A percentile compares a stretch with the other conserved stretches of the same genome.
These are phyloP conservation scores for Naso thynnoides DNA, from an alignment of 2,797 vertebrate genomes.

Conservation along the genomic window DNA sequence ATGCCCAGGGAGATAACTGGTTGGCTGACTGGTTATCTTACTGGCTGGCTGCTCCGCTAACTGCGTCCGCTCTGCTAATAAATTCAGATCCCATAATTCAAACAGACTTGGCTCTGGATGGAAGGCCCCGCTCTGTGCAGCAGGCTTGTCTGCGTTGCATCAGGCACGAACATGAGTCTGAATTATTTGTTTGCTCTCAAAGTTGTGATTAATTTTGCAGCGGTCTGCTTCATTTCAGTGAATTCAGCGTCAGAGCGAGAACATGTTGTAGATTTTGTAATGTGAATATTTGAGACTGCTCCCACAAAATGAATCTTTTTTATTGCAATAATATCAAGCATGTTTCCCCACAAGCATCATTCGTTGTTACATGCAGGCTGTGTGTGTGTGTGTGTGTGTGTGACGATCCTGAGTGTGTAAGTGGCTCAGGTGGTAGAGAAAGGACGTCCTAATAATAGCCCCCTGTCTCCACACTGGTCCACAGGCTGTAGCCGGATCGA, in stretches of 20 bases:
- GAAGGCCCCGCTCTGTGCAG: slow-evolving; percentile 20
- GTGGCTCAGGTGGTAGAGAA: slow-evolving; percentile 81
- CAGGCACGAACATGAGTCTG: slow-evolving; percentile 41
- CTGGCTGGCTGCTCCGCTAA: slow-evolving; percentile 38
- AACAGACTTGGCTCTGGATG: slow-evolving; percentile 32
- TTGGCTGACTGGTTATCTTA: slow-evolving; percentile 69
- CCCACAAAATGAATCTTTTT: slow-evolving; percentile 26
- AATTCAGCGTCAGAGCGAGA: slow-evolving; percentile 38
- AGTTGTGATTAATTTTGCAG: slow-evolving; percentile 69
- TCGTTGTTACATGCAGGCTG: slow-evolving; percentile 12
- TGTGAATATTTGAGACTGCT: slow-evolving; percentile 19
- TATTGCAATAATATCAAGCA: slow-evolving; percentile 32
- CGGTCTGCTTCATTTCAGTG: slow-evolving; percentile 32
- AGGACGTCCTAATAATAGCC: slow-evolving; percentile 83
- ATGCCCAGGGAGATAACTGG: slow-evolving; percentile 74
- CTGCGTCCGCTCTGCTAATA: slow-evolving; percentile 48
- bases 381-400: slow-evolving; percentile 44
- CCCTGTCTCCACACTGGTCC: slow-evolving; percentile 77
- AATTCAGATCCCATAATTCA: slow-evolving; percentile 57
- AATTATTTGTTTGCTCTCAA: slow-evolving; percentile 69
- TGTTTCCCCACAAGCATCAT: slow-evolving; percentile 20
- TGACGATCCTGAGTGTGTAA: slow-evolving; percentile 72
- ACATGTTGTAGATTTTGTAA: slow-evolving; percentile 30
- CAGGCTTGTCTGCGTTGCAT: slow-evolving; percentile 36
- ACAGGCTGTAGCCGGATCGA: slow-evolving; percentile 80